Evolutionary conservation across 2,888 invertebrate species (phyloP).

Genomic region (Andrena hattorfiana): DNA sequence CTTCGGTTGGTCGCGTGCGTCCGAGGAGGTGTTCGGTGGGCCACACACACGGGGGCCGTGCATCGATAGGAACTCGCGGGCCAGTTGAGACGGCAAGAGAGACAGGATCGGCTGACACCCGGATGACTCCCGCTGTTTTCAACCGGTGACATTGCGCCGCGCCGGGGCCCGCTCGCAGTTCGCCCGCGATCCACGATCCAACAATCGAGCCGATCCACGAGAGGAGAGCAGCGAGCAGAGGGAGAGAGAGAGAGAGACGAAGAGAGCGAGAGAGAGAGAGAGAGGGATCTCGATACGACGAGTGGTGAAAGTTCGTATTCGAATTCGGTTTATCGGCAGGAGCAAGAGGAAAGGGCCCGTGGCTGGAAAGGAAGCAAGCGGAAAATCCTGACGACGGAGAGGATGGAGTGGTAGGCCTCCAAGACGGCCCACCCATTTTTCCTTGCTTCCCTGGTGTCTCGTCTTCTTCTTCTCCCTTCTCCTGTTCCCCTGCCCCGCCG

Average conservation of each 20-base stretch:
- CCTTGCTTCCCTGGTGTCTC: constrained; percentile 25
- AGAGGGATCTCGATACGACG: too few relatives aligned
- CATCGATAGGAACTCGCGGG: not conserved
- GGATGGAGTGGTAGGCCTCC: constrained; percentile 64
- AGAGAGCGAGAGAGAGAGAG: too few relatives aligned
- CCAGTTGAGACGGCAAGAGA: not conserved
- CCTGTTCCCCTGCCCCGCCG: not conserved
- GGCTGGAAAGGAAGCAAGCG: constrained; percentile 44
- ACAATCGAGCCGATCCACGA: too few relatives aligned
- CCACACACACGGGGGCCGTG: constrained; percentile 9
- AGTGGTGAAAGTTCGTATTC: not conserved
- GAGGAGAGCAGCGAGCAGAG: too few relatives aligned
- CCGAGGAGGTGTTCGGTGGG: constrained; percentile 6
- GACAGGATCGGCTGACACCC: too few relatives aligned
- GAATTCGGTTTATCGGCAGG: not conserved
- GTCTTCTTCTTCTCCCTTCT: not conserved
- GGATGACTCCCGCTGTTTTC: too few relatives aligned
- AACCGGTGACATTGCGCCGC: too few relatives aligned
- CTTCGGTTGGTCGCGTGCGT: constrained; percentile 29
- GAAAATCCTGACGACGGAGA: constrained; percentile 51
- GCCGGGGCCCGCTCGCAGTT: too few relatives aligned
- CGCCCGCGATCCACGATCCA: too few relatives aligned
- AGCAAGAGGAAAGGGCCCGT: constrained; percentile 42
- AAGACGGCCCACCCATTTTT: constrained; percentile 45
- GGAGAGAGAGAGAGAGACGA: too few relatives aligned